Evolutionary conservation across 2,113 vertebrate genomes (phyloP).

Genomic region (Oncorhynchus kisutch): DNA sequence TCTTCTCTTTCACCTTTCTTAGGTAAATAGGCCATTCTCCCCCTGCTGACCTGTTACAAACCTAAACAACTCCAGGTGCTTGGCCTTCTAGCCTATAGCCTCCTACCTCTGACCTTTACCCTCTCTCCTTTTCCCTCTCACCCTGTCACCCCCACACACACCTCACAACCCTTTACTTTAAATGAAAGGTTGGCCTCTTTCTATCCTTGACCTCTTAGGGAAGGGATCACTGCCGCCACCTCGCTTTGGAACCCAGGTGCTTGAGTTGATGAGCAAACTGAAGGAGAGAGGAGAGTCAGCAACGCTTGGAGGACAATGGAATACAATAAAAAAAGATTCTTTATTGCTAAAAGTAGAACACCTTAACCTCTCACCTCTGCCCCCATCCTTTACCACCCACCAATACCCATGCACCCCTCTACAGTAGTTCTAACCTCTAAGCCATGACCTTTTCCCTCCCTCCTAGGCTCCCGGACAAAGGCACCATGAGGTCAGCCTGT

Average conservation of each 20-base stretch:
- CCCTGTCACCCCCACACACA: not conserved
- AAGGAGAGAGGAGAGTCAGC: no score
- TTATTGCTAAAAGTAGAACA: slow-evolving; percentile 19
- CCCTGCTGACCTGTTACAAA: not conserved
- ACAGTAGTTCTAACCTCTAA: no score
- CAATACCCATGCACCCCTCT: no score
- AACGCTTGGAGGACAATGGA: no score
- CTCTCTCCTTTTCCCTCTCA: not conserved
- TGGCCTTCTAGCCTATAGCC: not conserved
- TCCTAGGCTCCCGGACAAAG: slow-evolving; percentile 57
- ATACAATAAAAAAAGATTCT: no score
- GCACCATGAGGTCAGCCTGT: slow-evolving; percentile 87
- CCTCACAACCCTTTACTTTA: not conserved
- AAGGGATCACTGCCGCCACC: no score
- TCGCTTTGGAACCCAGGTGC: no score
- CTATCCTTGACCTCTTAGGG: not conserved
- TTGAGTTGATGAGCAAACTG: no score
- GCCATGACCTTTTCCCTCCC: not conserved
- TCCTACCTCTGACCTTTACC: slow-evolving; percentile 28
- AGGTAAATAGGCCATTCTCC: slow-evolving; percentile 3
- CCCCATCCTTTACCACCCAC: slow-evolving; percentile 24
- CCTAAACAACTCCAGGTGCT: slow-evolving; percentile 15
- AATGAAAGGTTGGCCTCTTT: not conserved
- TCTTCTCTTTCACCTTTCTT: not conserved
- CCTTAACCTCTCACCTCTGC: slow-evolving; percentile 33